A percentile compares a stretch with the other conserved stretches of the same genome.
Conservation (phyloP, 2,888 invertebrate species). For the Agrotis exclamationis region DNA sequence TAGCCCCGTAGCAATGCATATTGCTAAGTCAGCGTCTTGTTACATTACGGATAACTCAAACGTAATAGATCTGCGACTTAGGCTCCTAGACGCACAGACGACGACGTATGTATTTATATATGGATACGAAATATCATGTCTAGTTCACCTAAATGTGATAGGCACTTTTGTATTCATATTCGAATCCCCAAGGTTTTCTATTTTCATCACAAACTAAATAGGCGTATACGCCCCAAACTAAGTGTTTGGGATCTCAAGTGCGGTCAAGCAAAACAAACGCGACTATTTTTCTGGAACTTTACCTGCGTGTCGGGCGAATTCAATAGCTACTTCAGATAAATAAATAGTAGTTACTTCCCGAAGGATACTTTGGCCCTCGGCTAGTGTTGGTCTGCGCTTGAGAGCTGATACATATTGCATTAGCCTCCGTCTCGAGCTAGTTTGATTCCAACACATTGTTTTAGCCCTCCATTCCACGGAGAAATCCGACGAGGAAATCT, state of each 20-base stretch:
- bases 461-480: slow-evolving; percentile 64
- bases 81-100: slow-evolving; percentile 27
- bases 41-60: slow-evolving; percentile 56
- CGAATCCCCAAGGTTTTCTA: neutral
- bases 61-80: slow-evolving; percentile 47
- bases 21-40: slow-evolving; percentile 54
- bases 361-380: slow-evolving; percentile 58
- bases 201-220: slow-evolving; percentile 17
- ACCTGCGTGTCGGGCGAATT: slow-evolving; percentile 54
- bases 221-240: neutral
- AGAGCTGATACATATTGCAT: slow-evolving; percentile 85
- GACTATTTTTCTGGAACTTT: slow-evolving; percentile 44
- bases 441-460: slow-evolving; percentile 79
- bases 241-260: slow-evolving; percentile 8
- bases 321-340: slow-evolving; percentile 63
- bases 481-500: slow-evolving; percentile 66
- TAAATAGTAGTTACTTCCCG: slow-evolving; percentile 62
- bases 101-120: slow-evolving; percentile 24
- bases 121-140: slow-evolving; percentile 23
- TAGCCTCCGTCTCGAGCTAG: slow-evolving; percentile 73
- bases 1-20: slow-evolving; percentile 52
- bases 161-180: slow-evolving; percentile 20
- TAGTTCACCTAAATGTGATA: slow-evolving; percentile 17
- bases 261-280: slow-evolving; percentile 49
- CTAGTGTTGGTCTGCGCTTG: slow-evolving; percentile 65